Conservation (phyloP, 2,888 invertebrate species). For the Cloeon dipterum region DNA sequence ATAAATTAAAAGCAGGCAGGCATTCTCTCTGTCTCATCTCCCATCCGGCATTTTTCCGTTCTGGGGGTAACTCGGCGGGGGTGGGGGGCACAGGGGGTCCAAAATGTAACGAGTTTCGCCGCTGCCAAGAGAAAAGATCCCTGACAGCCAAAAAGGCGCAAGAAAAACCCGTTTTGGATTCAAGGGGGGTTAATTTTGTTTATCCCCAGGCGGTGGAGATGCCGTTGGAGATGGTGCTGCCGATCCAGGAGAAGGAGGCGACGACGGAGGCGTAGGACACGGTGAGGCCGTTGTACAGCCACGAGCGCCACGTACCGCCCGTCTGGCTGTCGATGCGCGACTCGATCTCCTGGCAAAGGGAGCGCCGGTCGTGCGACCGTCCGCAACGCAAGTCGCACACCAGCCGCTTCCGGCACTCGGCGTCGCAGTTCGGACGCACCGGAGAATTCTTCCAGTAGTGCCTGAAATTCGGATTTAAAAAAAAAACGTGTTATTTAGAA, state of each 20-base stretch:
- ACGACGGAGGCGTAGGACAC: slow-evolving; percentile 48
- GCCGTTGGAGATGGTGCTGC: slow-evolving; percentile 6
- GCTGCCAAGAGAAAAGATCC: too few relatives aligned
- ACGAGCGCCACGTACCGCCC: slow-evolving; percentile 59
- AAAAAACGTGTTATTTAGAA: not conserved
- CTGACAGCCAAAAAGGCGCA: too few relatives aligned
- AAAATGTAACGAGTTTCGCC: too few relatives aligned
- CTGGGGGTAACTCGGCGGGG: too few relatives aligned
- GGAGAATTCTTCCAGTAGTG: slow-evolving; percentile 81
- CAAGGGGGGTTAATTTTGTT: too few relatives aligned
- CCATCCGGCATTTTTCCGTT: too few relatives aligned
- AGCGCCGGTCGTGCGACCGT: slow-evolving; percentile 63
- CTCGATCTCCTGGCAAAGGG: slow-evolving; percentile 59
- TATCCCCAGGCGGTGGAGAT: too few relatives aligned
- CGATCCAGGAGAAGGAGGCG: slow-evolving; percentile 8
- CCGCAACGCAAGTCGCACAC: slow-evolving; percentile 74
- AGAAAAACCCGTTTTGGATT: too few relatives aligned
- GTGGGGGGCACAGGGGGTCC: too few relatives aligned
- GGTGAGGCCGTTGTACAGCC: slow-evolving; percentile 69
- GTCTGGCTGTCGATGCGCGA: slow-evolving; percentile 58
- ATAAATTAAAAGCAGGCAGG: too few relatives aligned
- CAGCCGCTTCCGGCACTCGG: slow-evolving; percentile 63
- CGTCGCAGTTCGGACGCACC: slow-evolving; percentile 55
- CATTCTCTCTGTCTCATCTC: too few relatives aligned
- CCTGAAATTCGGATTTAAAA: slow-evolving; percentile 27